A percentile compares a stretch with the other conserved stretches of the same genome.
phyloP scores from a whole-genome alignment of 2,113 vertebrate genomes.

The Xyrauchen texanus region DNA sequence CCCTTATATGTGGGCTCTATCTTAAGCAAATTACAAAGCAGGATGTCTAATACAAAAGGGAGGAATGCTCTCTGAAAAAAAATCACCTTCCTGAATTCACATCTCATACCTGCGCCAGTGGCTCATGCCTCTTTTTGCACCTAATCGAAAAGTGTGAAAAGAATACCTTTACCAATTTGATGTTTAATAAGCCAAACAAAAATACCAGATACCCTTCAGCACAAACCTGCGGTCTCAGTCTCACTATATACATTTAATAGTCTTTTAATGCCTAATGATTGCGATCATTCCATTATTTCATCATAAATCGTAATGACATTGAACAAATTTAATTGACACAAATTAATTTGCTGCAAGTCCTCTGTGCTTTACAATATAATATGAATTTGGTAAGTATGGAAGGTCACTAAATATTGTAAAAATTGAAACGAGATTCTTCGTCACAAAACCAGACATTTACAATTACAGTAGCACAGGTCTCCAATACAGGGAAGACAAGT shows the following conservation, averaged over 20 bases:
- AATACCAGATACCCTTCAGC: no score
- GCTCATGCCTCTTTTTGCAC: constrained; percentile 15
- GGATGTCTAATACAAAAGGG: constrained; percentile 25
- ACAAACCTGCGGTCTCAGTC: no score
- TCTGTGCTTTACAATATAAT: no score
- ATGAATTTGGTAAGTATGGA: background rate
- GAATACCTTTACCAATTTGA: background rate
- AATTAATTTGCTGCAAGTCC: no score
- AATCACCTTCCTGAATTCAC: constrained; percentile 26
- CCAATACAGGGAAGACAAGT: background rate
- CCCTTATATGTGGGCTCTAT: constrained; percentile 15
- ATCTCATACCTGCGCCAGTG: background rate
- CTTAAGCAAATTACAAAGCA: background rate
- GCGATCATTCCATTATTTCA: background rate
- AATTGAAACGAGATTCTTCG: no score
- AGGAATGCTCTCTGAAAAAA: constrained; percentile 21
- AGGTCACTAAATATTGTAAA: background rate
- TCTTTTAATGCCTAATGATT: background rate
- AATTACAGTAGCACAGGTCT: constrained; percentile 16
- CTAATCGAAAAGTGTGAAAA: constrained; percentile 17
- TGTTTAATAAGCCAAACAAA: no score
- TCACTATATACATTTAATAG: no score
- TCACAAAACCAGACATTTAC: background rate
- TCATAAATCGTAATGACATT: background rate
- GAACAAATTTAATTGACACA: no score